Conservation (phyloP, 2,797 vertebrate genomes). For the Falco peregrinus region DNA sequence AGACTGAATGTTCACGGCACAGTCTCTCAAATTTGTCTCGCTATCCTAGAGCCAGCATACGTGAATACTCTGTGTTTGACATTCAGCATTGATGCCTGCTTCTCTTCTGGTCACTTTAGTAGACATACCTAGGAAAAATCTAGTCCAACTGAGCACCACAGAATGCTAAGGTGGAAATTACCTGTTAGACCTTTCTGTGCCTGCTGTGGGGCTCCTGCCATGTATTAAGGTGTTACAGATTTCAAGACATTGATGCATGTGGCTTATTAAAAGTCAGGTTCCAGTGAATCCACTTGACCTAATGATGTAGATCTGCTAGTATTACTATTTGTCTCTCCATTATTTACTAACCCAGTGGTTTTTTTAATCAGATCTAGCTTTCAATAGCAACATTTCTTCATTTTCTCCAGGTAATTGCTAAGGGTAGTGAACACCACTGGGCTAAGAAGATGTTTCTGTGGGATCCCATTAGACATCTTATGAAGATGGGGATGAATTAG, state of each 20-base stretch:
- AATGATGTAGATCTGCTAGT: background rate
- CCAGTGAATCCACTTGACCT: background rate
- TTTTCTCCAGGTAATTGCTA: background rate
- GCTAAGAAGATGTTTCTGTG: background rate
- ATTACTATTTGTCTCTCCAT: background rate
- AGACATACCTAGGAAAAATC: background rate
- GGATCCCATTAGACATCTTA: constrained; percentile 10
- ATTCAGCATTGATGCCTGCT: background rate
- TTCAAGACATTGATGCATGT: background rate
- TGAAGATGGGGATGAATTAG: constrained; percentile 12
- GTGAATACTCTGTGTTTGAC: background rate
- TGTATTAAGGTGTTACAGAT: background rate
- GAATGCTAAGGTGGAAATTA: background rate
- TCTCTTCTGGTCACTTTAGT: background rate
- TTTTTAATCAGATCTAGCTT: background rate
- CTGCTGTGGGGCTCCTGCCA: background rate
- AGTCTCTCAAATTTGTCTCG: background rate
- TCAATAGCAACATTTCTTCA: background rate
- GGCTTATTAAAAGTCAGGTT: background rate
- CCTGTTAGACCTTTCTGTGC: background rate
- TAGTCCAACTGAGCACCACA: background rate
- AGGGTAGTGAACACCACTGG: background rate
- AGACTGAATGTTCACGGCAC: background rate
- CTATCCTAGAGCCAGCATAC: background rate
- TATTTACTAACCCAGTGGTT: background rate